Evolutionary conservation across 2,888 invertebrate species (phyloP), one percentile per base, ranked within the genome.

Genomic region (Dilophus febrilis): DNA sequence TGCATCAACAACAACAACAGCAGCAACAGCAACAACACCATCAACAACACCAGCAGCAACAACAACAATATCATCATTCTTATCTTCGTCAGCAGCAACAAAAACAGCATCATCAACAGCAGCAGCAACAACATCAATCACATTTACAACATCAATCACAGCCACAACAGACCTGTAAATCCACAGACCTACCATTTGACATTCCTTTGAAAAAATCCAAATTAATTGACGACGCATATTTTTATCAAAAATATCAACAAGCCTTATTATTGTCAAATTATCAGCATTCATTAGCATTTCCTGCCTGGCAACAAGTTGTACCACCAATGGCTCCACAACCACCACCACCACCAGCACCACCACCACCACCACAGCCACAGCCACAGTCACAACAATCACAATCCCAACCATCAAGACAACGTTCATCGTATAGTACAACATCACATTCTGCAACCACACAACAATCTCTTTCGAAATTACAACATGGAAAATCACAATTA

Each of bases 171-270:
- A n/a, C n/a, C n/a, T n/a, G n/a, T n/a, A n/a, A n/a, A n/a, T n/a
- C n/a, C n/a, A n/a, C n/a, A n/a, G n/a, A n/a, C n/a, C n/a, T n/a
- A 53, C 71, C 67, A 47, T 62, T 71, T 34, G 75, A 75, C 52
- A 71, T 75, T 49, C 75, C 76, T 46, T 67, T 73, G 46, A 78
- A 78, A 63, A 78, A 78, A 57, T 64, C 68, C 40, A 72, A 77
- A 48, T 56, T 67, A 46, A 71, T 71, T 41, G 77, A 77, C 40
- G 62, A 61, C 44, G 51, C 62, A 37, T 64, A 52, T 57, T 53
- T 53, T 47, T 58, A 65, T 44, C 49, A 56, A 6, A 22, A 22
- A 46, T 59, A 65, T 44, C 50, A 65, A 44, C 50, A 56, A 52
- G 51, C 56, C 36, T 55, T 59, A 41, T 59, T 59, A 29, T 57